These are phyloP conservation scores for Megaceryle torquata DNA, from an alignment of 2,113 vertebrate species.

Conservation along the genomic window DNA sequence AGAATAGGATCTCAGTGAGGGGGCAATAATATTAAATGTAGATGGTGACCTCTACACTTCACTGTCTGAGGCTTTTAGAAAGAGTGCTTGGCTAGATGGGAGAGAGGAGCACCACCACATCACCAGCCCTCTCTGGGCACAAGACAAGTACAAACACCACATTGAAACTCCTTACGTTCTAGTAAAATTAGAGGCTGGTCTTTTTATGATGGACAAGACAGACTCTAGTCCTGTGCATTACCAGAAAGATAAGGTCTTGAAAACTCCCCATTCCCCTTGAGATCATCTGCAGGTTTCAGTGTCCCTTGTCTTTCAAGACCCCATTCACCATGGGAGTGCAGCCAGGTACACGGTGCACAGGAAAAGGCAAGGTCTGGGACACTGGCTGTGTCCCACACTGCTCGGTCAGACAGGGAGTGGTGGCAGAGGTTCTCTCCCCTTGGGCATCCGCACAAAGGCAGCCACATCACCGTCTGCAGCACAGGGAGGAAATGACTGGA, in stretches of 20 bases:
- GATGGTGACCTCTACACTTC: not conserved
- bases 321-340: not conserved
- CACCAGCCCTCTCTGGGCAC: not conserved
- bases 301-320: not conserved
- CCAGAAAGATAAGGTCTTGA: fast-evolving
- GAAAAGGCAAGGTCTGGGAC: not conserved
- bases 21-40: not conserved
- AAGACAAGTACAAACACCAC: not conserved
- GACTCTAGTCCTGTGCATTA: not conserved
- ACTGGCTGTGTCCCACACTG: fast-evolving
- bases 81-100: not conserved
- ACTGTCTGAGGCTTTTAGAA: not conserved
- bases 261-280: fast-evolving
- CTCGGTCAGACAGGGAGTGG: not conserved
- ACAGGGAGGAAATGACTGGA: not conserved
- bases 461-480: not conserved
- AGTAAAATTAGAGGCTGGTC: not conserved
- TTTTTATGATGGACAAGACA: not conserved
- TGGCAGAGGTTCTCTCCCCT: not conserved
- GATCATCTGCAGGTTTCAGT: not conserved
- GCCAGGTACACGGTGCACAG: not conserved
- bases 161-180: not conserved
- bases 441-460: not conserved
- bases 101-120: not conserved
- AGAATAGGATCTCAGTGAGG: not conserved